Evolutionary conservation across 2,113 vertebrate species (phyloP), one percentile per base, ranked within the genome.

Genomic region (Trochalopteron elliotii): DNA sequence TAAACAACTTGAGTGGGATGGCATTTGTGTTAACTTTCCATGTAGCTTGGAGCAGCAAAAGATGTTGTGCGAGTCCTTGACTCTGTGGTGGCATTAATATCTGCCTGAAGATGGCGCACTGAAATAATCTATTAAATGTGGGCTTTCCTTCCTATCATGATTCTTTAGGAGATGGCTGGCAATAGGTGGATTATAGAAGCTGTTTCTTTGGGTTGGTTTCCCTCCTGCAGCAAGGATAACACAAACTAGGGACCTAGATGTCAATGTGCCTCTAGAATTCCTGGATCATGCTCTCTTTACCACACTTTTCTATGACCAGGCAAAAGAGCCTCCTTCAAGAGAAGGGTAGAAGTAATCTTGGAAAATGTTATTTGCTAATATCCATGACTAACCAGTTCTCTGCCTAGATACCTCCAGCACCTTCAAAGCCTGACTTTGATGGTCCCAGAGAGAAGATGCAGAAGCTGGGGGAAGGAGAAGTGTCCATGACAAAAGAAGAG

Each of bases 391-490:
- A 92, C 35, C 15, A 60, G 21, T 92, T 77, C 44, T 44, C 84
- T 93, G 67, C 13, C 50, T 89, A 99, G 99, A 99, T 99, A 89
- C 99, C 99, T 15, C 99, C 99, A 65, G 98, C 98, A 50, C 99
- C 99, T 69, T 98, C 98, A 44, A 99, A 99, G 91, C 99, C 99
- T 33, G 99, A 99, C 95, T 99, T 99, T 80, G 99, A 99, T 95
- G 98, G 99, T 91, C 99, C 99, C 30, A 98, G 99, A 97, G 99
- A 99, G 95, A 99, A 99, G 96, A 99, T 99, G 99, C 99, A 99
- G 96, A 99, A 99, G 88, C 96, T 99, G 19, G 99, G 99, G 12
- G 99, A 99, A 97, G 99, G 99, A 55, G 99, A 99, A 98, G 98
- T 98, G 22, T 99, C 99, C 35, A 99, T 99, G 99, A 99, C 99